Conservation (phyloP, 2,888 invertebrate genomes). For the Gymnocheta viridis region DNA sequence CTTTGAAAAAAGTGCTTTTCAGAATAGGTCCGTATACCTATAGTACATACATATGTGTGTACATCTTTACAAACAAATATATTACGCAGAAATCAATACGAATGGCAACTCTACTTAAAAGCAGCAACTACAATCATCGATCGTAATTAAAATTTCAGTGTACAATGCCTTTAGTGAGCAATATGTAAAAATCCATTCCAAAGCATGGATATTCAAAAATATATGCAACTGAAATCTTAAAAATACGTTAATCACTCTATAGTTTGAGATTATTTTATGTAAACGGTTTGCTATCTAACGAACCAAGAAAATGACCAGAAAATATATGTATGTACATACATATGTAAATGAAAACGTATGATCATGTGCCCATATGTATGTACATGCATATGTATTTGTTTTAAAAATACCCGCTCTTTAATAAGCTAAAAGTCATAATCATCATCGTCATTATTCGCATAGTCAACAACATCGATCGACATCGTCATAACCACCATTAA, state of each 20-base stretch:
- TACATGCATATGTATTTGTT: neutral
- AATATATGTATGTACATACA: neutral
- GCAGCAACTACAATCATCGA: neutral
- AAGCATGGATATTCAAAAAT: constrained; percentile 20
- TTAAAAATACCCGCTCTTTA: constrained; percentile 23
- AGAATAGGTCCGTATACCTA: too few relatives aligned
- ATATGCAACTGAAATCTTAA: neutral
- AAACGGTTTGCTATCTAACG: constrained; percentile 43
- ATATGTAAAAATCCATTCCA: constrained; percentile 41
- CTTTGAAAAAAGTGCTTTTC: too few relatives aligned
- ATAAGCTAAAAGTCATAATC: constrained; percentile 41
- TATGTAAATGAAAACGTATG: neutral
- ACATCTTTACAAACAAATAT: neutral
- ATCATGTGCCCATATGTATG: neutral
- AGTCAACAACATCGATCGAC: constrained; percentile 11
- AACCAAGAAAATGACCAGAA: constrained; percentile 22
- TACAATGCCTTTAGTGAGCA: neutral
- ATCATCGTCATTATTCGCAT: constrained; percentile 5
- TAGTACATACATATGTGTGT: neutral
- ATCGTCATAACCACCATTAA: constrained; percentile 46
- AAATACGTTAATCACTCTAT: constrained; percentile 18
- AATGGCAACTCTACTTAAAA: neutral
- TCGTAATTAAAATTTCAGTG: neutral
- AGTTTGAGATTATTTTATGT: constrained; percentile 36
- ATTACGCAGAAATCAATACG: neutral